Evolutionary conservation across 2,888 invertebrate species (phyloP).

Genomic region (Eulithis testata): DNA sequence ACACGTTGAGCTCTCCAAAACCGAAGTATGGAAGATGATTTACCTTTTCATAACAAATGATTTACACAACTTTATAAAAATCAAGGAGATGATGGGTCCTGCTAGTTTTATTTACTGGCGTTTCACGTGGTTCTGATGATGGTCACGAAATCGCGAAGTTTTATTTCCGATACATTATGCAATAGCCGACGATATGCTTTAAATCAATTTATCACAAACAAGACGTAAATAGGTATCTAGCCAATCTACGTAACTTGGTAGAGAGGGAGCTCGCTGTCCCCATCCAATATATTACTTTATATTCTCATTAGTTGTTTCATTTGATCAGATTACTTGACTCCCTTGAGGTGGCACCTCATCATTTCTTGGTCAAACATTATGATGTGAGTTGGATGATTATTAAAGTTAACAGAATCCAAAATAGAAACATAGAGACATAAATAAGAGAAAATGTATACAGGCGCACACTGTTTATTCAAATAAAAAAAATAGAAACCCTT

Average conservation of each 20-base stretch:
- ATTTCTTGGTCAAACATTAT: slow-evolving; percentile 66
- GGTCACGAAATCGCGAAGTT: slow-evolving; percentile 9
- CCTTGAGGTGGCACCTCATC: slow-evolving; percentile 69
- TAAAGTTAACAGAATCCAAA: slow-evolving; percentile 56
- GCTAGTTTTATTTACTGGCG: slow-evolving; percentile 15
- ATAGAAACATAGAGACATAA: no score
- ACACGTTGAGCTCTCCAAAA: no score
- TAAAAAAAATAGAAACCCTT: no score
- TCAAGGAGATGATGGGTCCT: no score
- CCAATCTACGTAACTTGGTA: slow-evolving; percentile 30
- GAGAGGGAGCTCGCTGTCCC: slow-evolving; percentile 63
- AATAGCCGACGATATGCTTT: slow-evolving; percentile 12
- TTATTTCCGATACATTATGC: slow-evolving; percentile 17
- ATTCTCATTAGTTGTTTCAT: slow-evolving; percentile 80
- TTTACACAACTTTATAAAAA: no score
- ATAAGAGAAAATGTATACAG: no score
- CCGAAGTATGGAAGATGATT: no score
- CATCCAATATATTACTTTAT: slow-evolving; percentile 79
- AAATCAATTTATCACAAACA: slow-evolving; percentile 36
- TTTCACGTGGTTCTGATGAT: slow-evolving; percentile 15
- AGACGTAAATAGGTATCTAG: slow-evolving; percentile 33
- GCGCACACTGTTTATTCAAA: no score
- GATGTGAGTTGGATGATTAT: slow-evolving; percentile 57
- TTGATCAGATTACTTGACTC: slow-evolving; percentile 75
- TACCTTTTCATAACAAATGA: no score